Conservation (phyloP, 2,797 vertebrate genomes). For the Perodicticus potto region DNA sequence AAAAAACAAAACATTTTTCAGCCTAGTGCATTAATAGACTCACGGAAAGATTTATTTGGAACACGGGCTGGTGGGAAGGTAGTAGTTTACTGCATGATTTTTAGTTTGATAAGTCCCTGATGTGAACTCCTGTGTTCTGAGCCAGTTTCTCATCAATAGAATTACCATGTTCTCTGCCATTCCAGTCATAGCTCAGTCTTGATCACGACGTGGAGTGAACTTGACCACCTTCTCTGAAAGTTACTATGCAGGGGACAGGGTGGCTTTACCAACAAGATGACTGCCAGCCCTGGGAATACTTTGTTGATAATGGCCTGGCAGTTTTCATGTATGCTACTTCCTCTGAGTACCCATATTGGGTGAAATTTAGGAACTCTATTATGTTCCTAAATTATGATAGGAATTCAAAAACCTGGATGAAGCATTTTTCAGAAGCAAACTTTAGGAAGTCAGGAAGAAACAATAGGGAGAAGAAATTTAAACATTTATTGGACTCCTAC, state of each 20-base stretch:
- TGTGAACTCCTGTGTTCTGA: constrained; percentile 41
- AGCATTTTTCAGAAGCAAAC: not conserved
- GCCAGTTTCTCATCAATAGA: constrained; percentile 55
- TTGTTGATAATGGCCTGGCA: not conserved
- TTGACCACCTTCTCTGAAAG: constrained; percentile 36
- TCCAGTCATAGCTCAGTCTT: not conserved
- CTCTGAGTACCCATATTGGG: not conserved
- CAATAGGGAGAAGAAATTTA: not conserved
- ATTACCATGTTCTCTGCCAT: constrained; percentile 4
- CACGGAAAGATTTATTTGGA: constrained; percentile 63
- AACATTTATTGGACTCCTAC: not conserved
- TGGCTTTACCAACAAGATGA: not conserved
- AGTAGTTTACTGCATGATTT: constrained; percentile 59
- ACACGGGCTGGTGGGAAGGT: constrained; percentile 41
- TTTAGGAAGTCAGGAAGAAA: not conserved
- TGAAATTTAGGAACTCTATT: constrained; percentile 5
- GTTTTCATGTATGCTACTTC: not conserved
- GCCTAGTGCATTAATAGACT: constrained; percentile 44
- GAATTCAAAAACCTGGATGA: not conserved
- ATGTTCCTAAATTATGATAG: not conserved
- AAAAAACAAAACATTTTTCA: not conserved
- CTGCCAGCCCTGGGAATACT: not conserved
- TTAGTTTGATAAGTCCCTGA: constrained; percentile 67
- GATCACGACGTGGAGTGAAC: not conserved
- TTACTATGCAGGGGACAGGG: not conserved